Evolutionary conservation across 2,888 invertebrate species (phyloP), one percentile per base, ranked within the genome.

Genomic region (Keiferia lycopersicella): DNA sequence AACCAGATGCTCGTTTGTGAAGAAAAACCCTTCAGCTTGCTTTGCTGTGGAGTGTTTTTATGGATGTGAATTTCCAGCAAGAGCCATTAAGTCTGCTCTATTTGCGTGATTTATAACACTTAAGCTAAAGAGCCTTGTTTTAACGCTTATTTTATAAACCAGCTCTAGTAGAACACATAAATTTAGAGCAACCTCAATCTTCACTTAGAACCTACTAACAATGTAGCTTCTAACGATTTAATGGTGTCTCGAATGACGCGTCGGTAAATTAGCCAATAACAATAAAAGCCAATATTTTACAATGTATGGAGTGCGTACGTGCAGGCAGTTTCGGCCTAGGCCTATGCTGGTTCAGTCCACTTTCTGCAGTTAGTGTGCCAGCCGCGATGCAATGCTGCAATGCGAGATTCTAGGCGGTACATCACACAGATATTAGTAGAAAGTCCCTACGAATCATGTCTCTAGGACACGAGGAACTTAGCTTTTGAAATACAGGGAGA

Each of bases 371-470:
- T 71, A 64, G 67, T 66, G 65, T 72, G 68, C 65, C 65, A 26
- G 22, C n/a, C 26, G 68, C 68, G 71, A 62, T 66, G 70, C 72
- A 72, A 73, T 74, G 79, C 74, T 73, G 77, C 78, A 68, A 66
- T 67, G 71, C 74, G 65, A 75, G 78, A 80, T 79, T 79, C 76
- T 81, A 73, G 66, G 70, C 72, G 67, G 66, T 79, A 78, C 76
- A 79, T 81, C 80, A 80, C 80, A 72, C 76, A 80, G 78, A 80
- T 82, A 83, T 81, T 82, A 79, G 82, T 85, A 87, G 87, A 88
- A 87, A 87, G 84, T 81, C 79, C 80, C 80, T 74, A 74, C 72
- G 77, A 77, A 76, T 72, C 71, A 75, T 77, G 78, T 77, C 79
- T 79, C 73, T 79, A 71, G 76, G 77, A 79, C 75, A 76, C 75